Base-by-base conservation (phyloP, 2,797 vertebrate genomes). In the Champsocephalus esox region DNA sequence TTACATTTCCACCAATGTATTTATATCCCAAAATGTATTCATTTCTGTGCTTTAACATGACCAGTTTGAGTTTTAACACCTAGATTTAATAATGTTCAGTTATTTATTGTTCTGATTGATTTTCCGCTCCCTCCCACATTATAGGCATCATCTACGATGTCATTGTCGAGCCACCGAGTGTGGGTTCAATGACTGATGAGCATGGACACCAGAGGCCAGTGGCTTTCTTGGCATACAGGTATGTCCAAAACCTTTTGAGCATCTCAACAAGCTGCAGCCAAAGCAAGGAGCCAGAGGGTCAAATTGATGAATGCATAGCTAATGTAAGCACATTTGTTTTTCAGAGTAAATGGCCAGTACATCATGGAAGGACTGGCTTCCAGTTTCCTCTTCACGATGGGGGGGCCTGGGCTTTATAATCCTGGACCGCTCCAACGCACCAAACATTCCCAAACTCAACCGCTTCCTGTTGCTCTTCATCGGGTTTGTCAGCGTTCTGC, bases 351-450 rank as follows among this genome's bases (percentile, higher is more conserved):
- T 52, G 98, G 98, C 7, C 98, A 99, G 56, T 99, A 99, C 89
- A 99, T 99, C 59, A 99, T 99, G 98, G 98, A 99, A 92, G 98
- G 98, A 21, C 94, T 99, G 0, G 98, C 98, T 3, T 99, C 98
- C 84, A 99, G 98, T 83, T 99, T 99, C 91, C 96, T 99, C 61
- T 99, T 99, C 90, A 99, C 98, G 2, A 99, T 99, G 98, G 98
- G 98, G 98, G n/a, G 98, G 98, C 9, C 92, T 99, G 74, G 98
- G 98, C 71, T 99, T 99, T 77, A 99, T 99, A 78, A 99, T 99
- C 90, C 91, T 99, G 90, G 98, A 99, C 91, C 96, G 98, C 81
- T 99, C 98, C 66, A 99, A 99, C 51, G 98, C 98, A 0, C 98
- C 98, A 38, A 99, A 99, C 92, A 99, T 99, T 90, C 98, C 98